Base-by-base conservation (phyloP, 2,888 invertebrate genomes). In the Cactoblastis cactorum region DNA sequence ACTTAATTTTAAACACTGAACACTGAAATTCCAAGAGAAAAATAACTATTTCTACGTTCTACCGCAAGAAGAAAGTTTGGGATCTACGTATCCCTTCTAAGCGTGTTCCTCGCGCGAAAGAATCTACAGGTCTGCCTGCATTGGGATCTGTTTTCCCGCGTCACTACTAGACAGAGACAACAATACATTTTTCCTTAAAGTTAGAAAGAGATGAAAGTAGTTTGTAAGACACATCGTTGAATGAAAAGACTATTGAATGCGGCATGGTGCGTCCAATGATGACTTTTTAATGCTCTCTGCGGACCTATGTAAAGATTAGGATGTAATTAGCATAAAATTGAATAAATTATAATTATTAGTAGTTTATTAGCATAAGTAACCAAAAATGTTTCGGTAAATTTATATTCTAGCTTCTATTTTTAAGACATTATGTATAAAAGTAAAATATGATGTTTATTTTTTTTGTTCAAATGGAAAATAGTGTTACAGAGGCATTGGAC, bases 81-180 rank as follows among this genome's bases (percentile, higher is more conserved):
- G 56, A 67, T 69, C 56, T 58, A 61, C 47, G 22, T 41, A 41
- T 53, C 55, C 61, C 58, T 62, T 59, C 49, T 63, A 76, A 67
- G 74, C 88, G 87, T 81, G 75, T 68, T 61, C 19, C 52, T 80
- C 61, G 59, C 67, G 57, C 77, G 75, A 75, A 75, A 64, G 79
- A 80, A 81, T 79, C 83, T 80, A 84, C 85, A 85, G 82, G 83
- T 88, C 88, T 88, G 79, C 54, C 74, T 65, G 74, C 77, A 77
- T 57, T 71, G 74, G 74, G 71, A 65, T 67, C 67, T 58, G 68
- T 66, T 80, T 83, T 75, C 79, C 84, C 85, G 82, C 86, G 77
- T 62, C 64, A 59, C 59, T 49, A 58, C 22, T 38, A 53, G 53
- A 77, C 48, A 46, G 72, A 60, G 75, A 81, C 43, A 50, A 53